These are phyloP conservation scores for Umimayanthus kanabou DNA, from an alignment of 92 coral and sea anemone genomes.

Conservation along the genomic window DNA sequence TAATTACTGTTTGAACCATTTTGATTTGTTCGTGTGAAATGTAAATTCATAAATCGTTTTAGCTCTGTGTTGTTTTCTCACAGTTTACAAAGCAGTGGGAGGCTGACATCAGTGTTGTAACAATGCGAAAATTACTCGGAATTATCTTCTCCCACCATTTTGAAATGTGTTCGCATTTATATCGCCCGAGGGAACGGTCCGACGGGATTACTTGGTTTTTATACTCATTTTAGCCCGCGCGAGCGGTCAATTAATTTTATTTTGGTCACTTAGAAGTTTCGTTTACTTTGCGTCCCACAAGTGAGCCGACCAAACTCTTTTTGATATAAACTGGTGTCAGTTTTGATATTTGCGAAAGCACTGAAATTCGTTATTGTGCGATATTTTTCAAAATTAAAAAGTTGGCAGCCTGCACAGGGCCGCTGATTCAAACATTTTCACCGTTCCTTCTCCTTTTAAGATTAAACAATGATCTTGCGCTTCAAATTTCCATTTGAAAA, in stretches of 20 bases:
- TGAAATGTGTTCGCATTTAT: background rate
- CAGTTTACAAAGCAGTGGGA: conserved; percentile 29
- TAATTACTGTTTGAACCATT: background rate
- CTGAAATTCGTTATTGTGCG: background rate
- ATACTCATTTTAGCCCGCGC: background rate
- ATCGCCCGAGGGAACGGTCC: conserved; percentile 18
- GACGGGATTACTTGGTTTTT: background rate
- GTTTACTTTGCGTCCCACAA: background rate
- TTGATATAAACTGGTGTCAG: background rate
- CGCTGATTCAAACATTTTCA: background rate
- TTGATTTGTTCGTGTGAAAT: conserved; percentile 16
- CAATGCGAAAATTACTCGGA: background rate
- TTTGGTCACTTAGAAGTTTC: conserved; percentile 4
- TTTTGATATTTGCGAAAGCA: background rate
- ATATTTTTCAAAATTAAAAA: background rate
- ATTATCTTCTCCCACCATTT: background rate
- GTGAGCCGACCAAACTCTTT: background rate
- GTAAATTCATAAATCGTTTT: conserved; percentile 2
- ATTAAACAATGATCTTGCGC: background rate
- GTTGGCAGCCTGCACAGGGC: background rate
- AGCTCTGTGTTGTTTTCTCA: background rate
- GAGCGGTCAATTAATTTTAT: conserved; percentile 3
- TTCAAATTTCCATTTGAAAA: background rate
- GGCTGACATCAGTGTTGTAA: background rate
- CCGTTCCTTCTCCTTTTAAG: background rate